Evolutionary conservation across 2,797 vertebrate genomes (phyloP).

Genomic region (Enteromius trimaculatus): DNA sequence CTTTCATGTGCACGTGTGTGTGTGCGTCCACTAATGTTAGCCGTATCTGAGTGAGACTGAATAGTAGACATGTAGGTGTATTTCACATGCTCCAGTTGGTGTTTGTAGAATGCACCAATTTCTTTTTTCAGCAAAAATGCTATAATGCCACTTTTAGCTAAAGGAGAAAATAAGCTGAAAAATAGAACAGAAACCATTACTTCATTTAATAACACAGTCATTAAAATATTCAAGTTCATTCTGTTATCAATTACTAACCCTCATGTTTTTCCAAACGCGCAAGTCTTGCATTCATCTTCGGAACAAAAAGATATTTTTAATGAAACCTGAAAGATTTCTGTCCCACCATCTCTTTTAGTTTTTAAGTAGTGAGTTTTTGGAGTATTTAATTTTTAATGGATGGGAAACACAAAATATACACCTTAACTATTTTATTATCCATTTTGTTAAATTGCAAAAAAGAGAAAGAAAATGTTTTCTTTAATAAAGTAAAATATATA

Average conservation of each 20-base stretch:
- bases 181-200: neutral
- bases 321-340: neutral
- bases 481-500: neutral
- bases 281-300: neutral
- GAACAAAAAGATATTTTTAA: neutral
- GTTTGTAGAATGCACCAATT: neutral
- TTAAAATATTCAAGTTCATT: neutral
- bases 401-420: neutral
- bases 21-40: conserved; percentile 21
- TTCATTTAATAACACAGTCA: neutral
- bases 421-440: neutral
- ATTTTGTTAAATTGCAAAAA: neutral
- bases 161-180: neutral
- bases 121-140: neutral
- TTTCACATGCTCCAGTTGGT: conserved; percentile 39
- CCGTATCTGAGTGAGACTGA: neutral
- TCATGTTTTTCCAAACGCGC: neutral
- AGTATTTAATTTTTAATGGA: neutral
- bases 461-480: neutral
- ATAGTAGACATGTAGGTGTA: conserved; percentile 6
- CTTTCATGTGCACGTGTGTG: conserved; percentile 33
- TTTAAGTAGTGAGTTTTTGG: neutral
- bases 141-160: conserved; percentile 1
- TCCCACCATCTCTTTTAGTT: neutral
- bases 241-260: neutral